Conservation (phyloP, 2,888 invertebrate genomes). For the Halictus ligatus region DNA sequence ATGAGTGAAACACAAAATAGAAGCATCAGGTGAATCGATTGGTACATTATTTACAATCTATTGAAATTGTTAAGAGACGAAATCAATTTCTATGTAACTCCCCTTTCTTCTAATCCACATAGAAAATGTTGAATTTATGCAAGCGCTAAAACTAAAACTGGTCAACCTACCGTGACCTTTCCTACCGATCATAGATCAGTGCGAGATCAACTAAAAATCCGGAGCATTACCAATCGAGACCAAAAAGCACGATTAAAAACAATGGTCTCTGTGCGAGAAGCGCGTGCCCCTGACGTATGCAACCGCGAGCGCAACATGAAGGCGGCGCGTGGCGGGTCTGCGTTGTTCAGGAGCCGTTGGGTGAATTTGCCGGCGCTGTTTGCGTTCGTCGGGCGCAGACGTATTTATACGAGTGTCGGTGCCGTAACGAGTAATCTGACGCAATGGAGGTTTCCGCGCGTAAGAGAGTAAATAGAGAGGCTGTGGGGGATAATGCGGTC, state of each 20-base stretch:
- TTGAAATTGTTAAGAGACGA: neutral
- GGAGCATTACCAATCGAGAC: neutral
- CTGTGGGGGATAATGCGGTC: neutral
- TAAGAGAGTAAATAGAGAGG: slow-evolving; percentile 29
- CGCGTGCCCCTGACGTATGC: neutral
- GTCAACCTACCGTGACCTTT: neutral
- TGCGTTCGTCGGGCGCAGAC: neutral
- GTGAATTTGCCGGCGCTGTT: neutral
- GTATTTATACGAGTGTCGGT: neutral
- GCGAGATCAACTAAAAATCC: neutral
- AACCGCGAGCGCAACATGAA: slow-evolving; percentile 26
- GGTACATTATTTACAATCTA: too few species aligned
- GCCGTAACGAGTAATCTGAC: slow-evolving; percentile 21
- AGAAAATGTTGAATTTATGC: neutral
- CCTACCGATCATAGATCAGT: neutral
- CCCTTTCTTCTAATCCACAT: neutral
- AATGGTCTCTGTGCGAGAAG: neutral
- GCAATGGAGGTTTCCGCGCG: slow-evolving; percentile 10
- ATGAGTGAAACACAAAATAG: neutral
- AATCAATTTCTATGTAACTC: neutral
- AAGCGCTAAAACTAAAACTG: too few species aligned
- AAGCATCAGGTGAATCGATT: neutral
- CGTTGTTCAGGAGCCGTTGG: neutral
- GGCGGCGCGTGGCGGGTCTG: neutral
- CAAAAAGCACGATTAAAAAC: neutral